phyloP scores from a whole-genome alignment of 1,140 invertebrate genomes.

The Plectus sambesii region DNA sequence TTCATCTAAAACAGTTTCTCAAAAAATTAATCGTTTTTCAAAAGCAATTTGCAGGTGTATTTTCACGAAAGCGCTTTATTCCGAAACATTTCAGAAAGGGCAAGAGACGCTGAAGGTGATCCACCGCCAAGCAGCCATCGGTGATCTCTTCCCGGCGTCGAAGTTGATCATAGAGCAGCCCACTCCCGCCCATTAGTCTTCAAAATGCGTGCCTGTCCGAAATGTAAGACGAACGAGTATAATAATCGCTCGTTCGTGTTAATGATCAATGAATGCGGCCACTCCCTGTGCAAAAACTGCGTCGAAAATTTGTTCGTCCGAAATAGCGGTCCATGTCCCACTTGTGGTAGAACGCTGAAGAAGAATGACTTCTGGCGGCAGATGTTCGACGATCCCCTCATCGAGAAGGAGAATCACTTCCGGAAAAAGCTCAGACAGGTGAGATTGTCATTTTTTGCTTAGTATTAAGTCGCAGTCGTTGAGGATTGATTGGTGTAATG shows the following conservation, averaged over 20 bases:
- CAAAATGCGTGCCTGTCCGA: slow-evolving; percentile 73
- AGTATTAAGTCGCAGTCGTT: slow-evolving; percentile 12
- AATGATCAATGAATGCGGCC: slow-evolving; percentile 96
- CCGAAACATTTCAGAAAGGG: slow-evolving; percentile 26
- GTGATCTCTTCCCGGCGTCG: slow-evolving; percentile 9
- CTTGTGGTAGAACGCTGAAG: slow-evolving; percentile 72
- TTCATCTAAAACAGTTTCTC: too few relatives aligned
- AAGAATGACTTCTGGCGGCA: slow-evolving; percentile 82
- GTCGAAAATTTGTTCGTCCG: slow-evolving; percentile 84
- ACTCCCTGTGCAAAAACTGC: slow-evolving; percentile 90
- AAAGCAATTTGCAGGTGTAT: too few relatives aligned
- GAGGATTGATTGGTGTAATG: too few relatives aligned
- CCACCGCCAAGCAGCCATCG: slow-evolving; percentile 26
- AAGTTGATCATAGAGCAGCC: slow-evolving; percentile 18
- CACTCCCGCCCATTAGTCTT: slow-evolving; percentile 12
- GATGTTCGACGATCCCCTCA: slow-evolving; percentile 83
- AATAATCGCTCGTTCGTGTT: slow-evolving; percentile 89
- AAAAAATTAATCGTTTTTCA: too few relatives aligned
- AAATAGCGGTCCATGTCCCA: slow-evolving; percentile 81
- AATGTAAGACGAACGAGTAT: slow-evolving; percentile 96
- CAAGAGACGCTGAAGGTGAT: slow-evolving; percentile 15
- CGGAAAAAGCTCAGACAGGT: slow-evolving; percentile 69
- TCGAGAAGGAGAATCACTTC: slow-evolving; percentile 96
- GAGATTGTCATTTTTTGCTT: slow-evolving; percentile 4
- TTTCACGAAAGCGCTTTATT: too few relatives aligned